phyloP scores from a whole-genome alignment of 2,113 vertebrate species.

The Anarhynchus alexandrinus region DNA sequence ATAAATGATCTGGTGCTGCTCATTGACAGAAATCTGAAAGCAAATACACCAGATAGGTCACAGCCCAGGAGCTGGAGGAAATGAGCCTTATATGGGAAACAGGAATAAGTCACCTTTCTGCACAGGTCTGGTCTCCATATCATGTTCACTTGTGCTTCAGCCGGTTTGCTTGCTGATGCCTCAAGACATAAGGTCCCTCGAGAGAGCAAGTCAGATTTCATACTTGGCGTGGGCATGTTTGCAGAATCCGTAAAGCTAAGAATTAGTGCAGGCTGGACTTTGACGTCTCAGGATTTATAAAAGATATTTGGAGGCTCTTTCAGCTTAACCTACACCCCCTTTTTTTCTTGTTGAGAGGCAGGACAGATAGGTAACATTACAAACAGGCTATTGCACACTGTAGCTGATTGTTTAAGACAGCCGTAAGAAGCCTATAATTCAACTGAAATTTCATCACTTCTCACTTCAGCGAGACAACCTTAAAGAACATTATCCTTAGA shows the following conservation, averaged over 20 bases:
- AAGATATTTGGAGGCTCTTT: background rate
- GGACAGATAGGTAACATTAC: background rate
- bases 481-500: slow-evolving; percentile 48
- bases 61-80: background rate
- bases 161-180: background rate
- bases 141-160: background rate
- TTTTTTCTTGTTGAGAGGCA: background rate
- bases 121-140: background rate
- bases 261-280: background rate
- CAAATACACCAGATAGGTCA: background rate
- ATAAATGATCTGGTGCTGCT: background rate
- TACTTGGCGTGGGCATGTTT: background rate
- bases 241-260: background rate
- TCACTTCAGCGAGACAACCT: slow-evolving; percentile 47
- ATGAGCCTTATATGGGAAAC: background rate
- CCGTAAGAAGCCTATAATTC: slow-evolving; percentile 32
- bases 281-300: background rate
- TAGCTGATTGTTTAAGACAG: slow-evolving; percentile 36
- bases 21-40: background rate
- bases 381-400: slow-evolving; percentile 2
- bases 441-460: slow-evolving; percentile 46
- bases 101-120: background rate
- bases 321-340: background rate
- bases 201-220: background rate
- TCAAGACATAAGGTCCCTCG: background rate